These are phyloP conservation scores for Podotricha telesiphe DNA, from an alignment of 2,888 invertebrate species.

Conservation along the genomic window DNA sequence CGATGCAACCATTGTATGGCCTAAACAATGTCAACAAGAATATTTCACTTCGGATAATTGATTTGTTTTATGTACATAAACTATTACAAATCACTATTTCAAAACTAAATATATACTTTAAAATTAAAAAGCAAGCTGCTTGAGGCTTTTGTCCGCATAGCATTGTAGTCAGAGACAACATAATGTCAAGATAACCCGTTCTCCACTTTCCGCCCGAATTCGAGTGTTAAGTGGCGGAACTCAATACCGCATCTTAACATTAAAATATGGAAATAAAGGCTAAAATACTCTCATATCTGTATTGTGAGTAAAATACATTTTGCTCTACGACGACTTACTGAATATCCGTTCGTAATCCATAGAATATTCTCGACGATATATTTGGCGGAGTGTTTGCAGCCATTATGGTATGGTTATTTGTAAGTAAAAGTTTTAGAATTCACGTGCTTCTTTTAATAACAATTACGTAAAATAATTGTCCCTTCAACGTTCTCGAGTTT, in stretches of 20 bases:
- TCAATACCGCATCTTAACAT: no score
- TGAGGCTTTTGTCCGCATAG: no score
- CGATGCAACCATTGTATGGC: background rate
- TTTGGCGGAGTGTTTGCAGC: slow-evolving; percentile 69
- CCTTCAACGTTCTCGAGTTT: background rate
- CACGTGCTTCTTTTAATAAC: background rate
- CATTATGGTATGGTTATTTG: slow-evolving; percentile 52
- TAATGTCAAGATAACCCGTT: no score
- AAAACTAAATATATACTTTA: background rate
- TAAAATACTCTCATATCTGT: background rate
- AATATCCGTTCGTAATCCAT: slow-evolving; percentile 86
- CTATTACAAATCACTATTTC: background rate
- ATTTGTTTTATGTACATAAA: background rate
- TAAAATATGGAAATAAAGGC: background rate
- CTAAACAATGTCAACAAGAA: background rate
- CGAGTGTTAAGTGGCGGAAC: no score
- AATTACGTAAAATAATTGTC: slow-evolving; percentile 14
- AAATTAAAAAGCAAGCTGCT: no score
- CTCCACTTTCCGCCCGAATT: no score
- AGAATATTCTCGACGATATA: slow-evolving; percentile 84
- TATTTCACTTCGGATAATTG: background rate
- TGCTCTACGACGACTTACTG: slow-evolving; percentile 62
- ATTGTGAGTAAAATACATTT: background rate
- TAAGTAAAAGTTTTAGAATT: background rate
- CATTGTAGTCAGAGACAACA: no score